These are phyloP conservation scores for Acanthornis magna DNA, from an alignment of 2,797 vertebrate genomes.

Conservation along the genomic window DNA sequence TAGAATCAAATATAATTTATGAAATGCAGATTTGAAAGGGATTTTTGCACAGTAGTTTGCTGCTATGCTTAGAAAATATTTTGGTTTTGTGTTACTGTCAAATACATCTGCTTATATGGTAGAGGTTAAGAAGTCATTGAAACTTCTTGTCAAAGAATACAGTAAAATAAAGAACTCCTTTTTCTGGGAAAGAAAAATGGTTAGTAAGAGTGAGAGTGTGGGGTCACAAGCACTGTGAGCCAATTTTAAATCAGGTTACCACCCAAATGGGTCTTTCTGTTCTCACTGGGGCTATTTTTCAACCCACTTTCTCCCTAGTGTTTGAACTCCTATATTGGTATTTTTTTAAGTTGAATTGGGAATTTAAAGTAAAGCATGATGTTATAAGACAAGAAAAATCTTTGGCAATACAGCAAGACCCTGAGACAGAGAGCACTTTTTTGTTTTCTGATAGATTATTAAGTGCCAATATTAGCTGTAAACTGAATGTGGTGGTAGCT, in stretches of 20 bases:
- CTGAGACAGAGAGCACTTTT: not conserved
- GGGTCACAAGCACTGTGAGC: not conserved
- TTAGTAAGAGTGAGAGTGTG: not conserved
- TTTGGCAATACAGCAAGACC: not conserved
- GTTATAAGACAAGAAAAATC: not conserved
- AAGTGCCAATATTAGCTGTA: not conserved
- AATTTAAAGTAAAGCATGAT: not conserved
- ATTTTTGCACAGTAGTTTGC: not conserved
- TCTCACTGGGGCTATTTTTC: not conserved
- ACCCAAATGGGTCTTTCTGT: not conserved
- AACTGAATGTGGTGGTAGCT: not conserved
- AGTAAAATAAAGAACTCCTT: conserved; percentile 53
- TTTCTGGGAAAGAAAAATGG: conserved; percentile 11
- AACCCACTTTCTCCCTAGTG: not conserved
- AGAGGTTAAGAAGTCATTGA: conserved; percentile 30
- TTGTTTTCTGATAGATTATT: not conserved
- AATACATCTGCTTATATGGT: not conserved
- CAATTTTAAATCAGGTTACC: not conserved
- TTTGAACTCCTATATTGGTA: not conserved
- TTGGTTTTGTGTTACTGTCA: not conserved
- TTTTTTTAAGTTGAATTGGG: not conserved
- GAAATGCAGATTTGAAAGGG: not conserved
- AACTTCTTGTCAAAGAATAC: not conserved
- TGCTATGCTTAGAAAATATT: not conserved
- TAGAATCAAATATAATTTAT: not conserved